Evolutionary conservation across 2,113 vertebrate species (phyloP).

Genomic region (Sprattus sprattus): DNA sequence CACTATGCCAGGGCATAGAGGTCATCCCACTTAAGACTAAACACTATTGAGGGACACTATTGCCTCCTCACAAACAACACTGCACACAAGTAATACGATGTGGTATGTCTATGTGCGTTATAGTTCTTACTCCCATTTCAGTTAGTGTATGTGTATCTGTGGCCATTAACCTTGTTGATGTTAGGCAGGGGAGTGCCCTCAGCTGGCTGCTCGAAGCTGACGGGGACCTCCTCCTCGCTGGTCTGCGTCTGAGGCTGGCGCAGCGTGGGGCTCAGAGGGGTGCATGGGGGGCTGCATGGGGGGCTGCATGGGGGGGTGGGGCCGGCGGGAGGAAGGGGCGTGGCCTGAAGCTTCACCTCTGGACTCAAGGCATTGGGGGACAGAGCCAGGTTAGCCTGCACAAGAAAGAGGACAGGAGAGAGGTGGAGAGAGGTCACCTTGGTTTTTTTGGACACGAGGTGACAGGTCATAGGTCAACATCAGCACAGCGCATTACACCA

Average conservation of each 20-base stretch:
- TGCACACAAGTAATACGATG: no score
- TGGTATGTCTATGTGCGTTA: background rate
- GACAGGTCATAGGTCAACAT: background rate
- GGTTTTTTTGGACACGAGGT: background rate
- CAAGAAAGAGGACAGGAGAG: background rate
- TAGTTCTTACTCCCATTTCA: no score
- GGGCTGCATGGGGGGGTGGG: conserved; percentile 4
- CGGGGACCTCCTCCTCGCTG: conserved; percentile 63
- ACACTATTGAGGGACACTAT: no score
- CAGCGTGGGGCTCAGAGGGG: conserved; percentile 40
- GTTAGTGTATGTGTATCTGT: background rate
- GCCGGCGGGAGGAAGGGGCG: conserved; percentile 45
- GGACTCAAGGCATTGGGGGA: conserved; percentile 65
- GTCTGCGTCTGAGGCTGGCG: conserved; percentile 33
- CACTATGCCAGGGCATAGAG: background rate
- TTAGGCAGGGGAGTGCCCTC: conserved; percentile 62
- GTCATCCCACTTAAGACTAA: background rate
- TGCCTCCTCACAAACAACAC: no score
- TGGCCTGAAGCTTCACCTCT: conserved; percentile 62
- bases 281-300: background rate
- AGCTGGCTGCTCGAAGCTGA: conserved; percentile 65
- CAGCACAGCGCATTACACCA: background rate
- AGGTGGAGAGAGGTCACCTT: background rate
- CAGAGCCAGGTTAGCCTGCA: conserved; percentile 72
- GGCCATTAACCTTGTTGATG: conserved; percentile 69